Evolutionary conservation across 2,888 invertebrate species (phyloP).

Genomic region (Allophyes oxyacanthae): DNA sequence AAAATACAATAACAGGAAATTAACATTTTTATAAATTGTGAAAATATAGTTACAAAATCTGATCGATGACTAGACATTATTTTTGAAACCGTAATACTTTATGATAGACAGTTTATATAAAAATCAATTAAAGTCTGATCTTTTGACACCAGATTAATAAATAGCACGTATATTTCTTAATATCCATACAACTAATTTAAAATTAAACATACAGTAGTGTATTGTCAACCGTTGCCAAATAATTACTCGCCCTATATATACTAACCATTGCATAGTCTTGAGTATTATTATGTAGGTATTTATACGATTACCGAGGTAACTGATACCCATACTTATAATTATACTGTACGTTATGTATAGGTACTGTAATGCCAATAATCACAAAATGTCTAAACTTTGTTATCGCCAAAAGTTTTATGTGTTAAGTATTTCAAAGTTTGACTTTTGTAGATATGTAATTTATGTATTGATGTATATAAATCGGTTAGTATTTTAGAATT

Average conservation of each 20-base stretch:
- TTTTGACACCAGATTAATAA: slow-evolving; percentile 57
- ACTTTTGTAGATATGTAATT: slow-evolving; percentile 78
- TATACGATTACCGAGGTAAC: slow-evolving; percentile 72
- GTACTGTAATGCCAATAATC: slow-evolving; percentile 56
- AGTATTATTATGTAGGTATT: slow-evolving; percentile 72
- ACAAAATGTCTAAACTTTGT: slow-evolving; percentile 86
- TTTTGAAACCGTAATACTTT: slow-evolving; percentile 49
- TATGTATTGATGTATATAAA: slow-evolving; percentile 58
- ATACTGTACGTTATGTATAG: slow-evolving; percentile 30
- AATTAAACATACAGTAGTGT: slow-evolving; percentile 82
- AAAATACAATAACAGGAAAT: slow-evolving; percentile 51
- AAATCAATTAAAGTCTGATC: slow-evolving; percentile 45
- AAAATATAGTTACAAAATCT: slow-evolving; percentile 69
- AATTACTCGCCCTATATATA: slow-evolving; percentile 84
- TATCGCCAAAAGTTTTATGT: slow-evolving; percentile 58
- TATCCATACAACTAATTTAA: slow-evolving; percentile 68
- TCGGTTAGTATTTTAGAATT: slow-evolving; percentile 76
- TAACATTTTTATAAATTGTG: slow-evolving; percentile 61
- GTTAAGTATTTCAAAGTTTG: slow-evolving; percentile 81
- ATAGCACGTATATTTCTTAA: slow-evolving; percentile 65
- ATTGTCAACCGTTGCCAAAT: slow-evolving; percentile 85
- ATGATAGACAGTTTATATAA: slow-evolving; percentile 49
- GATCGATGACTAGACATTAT: slow-evolving; percentile 77
- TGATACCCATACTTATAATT: slow-evolving; percentile 67
- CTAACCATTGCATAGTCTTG: slow-evolving; percentile 72